These are phyloP conservation scores for Polydrusus pterygomalis DNA, from an alignment of 2,888 invertebrate species.

Conservation along the genomic window DNA sequence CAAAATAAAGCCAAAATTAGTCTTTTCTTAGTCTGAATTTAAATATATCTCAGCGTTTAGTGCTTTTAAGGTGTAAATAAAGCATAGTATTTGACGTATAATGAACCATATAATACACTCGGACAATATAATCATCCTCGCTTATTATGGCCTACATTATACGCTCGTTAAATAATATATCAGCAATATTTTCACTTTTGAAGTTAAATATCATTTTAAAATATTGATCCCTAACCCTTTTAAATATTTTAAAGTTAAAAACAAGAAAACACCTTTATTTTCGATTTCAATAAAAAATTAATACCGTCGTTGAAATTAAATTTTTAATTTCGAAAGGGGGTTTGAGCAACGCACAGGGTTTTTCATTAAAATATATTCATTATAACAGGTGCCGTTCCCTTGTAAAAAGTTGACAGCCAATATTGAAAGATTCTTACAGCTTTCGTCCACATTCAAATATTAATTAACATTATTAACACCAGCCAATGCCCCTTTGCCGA, in stretches of 20 bases:
- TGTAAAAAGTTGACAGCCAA: conserved; percentile 63
- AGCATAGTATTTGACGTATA: too few species aligned
- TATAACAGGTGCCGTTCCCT: conserved; percentile 62
- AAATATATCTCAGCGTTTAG: too few species aligned
- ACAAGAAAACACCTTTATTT: conserved; percentile 38
- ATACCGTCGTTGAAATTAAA: conserved; percentile 49
- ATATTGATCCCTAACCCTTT: conserved; percentile 41
- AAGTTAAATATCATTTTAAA: background rate
- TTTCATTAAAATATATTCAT: conserved; percentile 61
- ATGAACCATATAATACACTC: too few species aligned
- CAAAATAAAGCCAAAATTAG: too few species aligned
- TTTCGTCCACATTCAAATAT: conserved; percentile 75
- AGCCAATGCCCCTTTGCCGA: conserved; percentile 72
- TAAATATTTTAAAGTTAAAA: conserved; percentile 23
- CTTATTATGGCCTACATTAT: too few species aligned
- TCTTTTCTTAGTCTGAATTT: too few species aligned
- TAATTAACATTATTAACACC: conserved; percentile 79
- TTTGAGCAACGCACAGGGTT: conserved; percentile 34
- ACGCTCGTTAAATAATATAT: too few species aligned
- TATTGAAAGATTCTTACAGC: conserved; percentile 68
- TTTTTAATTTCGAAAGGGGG: conserved; percentile 50
- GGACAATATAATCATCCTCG: too few species aligned
- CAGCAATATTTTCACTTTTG: too few species aligned
- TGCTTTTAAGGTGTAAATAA: too few species aligned
- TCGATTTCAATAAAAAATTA: conserved; percentile 49